phyloP scores from a whole-genome alignment of 1,140 invertebrate genomes.

The Trichoplusia ni region DNA sequence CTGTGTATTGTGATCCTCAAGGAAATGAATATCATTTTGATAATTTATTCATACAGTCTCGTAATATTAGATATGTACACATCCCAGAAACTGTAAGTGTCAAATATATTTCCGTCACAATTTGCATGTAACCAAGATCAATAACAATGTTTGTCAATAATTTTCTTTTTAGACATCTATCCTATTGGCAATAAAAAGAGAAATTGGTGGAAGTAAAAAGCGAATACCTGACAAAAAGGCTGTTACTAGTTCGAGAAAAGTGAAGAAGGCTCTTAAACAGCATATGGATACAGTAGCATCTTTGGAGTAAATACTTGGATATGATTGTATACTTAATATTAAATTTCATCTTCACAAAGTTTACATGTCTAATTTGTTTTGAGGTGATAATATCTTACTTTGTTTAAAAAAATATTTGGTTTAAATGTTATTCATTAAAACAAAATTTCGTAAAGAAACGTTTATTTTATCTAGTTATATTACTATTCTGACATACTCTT shows the following conservation, averaged over 20 bases:
- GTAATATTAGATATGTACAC: conserved; percentile 86
- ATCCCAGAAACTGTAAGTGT: conserved; percentile 84
- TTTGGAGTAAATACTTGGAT: conserved; percentile 24
- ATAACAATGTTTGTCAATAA: neutral
- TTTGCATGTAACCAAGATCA: too few species aligned
- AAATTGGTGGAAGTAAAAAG: conserved; percentile 47
- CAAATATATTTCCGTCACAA: neutral
- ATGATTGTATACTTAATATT: neutral
- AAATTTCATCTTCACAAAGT: neutral
- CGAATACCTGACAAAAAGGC: conserved; percentile 41
- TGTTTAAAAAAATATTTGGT: too few species aligned
- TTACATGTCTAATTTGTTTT: too few species aligned
- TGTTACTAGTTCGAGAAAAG: conserved; percentile 62
- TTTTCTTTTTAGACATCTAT: conserved; percentile 56
- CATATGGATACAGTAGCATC: conserved; percentile 71
- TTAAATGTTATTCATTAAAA: too few species aligned
- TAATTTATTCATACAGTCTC: conserved; percentile 84
- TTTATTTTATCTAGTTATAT: conserved; percentile 8
- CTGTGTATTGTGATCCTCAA: conserved; percentile 82
- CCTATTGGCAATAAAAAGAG: conserved; percentile 58
- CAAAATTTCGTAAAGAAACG: neutral
- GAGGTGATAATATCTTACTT: too few species aligned
- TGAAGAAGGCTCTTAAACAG: conserved; percentile 62
- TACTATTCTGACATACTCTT: neutral
- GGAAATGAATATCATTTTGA: conserved; percentile 79